Conservation (phyloP, 2,797 vertebrate genomes). For the Enteromius trimaculatus region DNA sequence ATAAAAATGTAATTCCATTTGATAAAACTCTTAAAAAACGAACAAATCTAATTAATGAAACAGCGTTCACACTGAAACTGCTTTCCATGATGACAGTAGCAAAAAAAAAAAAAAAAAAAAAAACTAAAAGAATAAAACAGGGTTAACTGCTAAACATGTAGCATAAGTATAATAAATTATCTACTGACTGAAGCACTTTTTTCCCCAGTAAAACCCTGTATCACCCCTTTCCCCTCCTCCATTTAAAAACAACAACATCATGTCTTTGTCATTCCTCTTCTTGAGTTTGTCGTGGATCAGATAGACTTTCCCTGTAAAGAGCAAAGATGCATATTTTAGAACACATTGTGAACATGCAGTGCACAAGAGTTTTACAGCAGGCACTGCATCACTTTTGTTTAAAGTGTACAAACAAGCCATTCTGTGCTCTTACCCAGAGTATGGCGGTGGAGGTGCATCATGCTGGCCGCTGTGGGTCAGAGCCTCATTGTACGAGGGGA, state of each 20-base stretch:
- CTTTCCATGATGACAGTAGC: background rate
- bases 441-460: slow-evolving; percentile 78
- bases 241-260: background rate
- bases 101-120: background rate
- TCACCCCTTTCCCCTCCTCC: too few relatives aligned
- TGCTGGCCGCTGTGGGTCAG: slow-evolving; percentile 72
- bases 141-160: background rate
- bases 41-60: slow-evolving; percentile 7
- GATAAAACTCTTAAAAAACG: background rate
- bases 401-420: background rate
- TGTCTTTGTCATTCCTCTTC: slow-evolving; percentile 56
- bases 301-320: slow-evolving; percentile 66
- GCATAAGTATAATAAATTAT: slow-evolving; percentile 7
- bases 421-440: slow-evolving; percentile 71
- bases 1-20: background rate
- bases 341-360: background rate
- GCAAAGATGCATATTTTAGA: slow-evolving; percentile 21
- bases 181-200: background rate
- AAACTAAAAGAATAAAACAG: background rate
- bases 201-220: background rate
- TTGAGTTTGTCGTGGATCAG: slow-evolving; percentile 59
- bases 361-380: background rate
- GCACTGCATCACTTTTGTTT: background rate
- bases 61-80: background rate
- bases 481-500: slow-evolving; percentile 78